Evolutionary conservation across 2,888 invertebrate genomes (phyloP), one percentile per base, ranked within the genome.

Genomic region (Cephus rjabovi): DNA sequence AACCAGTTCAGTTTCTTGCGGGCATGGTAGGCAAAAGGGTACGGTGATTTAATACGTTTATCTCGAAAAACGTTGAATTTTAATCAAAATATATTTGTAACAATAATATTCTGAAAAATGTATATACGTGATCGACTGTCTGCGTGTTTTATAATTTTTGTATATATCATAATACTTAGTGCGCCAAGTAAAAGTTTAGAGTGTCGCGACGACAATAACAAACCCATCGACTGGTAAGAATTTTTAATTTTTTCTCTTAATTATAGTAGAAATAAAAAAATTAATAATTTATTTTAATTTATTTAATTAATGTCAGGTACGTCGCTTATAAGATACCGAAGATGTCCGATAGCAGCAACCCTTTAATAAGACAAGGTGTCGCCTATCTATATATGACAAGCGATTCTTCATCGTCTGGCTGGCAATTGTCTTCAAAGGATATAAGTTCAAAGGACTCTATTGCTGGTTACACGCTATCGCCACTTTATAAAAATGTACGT

Each of bases 271-370:
- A 69, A 74, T 75, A 6, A 76, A 73, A 34, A 34, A 68, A 71
- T 74, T 79, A 80, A 74, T 80, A 76, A 77, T 83, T 81, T 78
- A 56, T 74, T 33, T 69, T 69, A 76, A 40, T 70, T 80, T 69
- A 77, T 85, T 86, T 86, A 56, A 56, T 56, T 23, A 56, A 80
- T 91, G 92, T 11, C 86, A 98, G 97, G 98, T 98, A 94, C 91
- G 95, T 96, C 84, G 92, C 95, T 35, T 97, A 97, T 91, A 98
- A 98, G 92, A 89, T 97, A 81, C 97, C 97, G 1, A 93, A 93
- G 84, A 93, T 94, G 85, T 93, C 93, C 76, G 91, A 93, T 80
- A 87, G 92, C 1, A 85, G 92, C 11, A 93, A 94, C 86, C 92
- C 93, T 0, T 86, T 93, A 31, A 92, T 94, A 78, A 92, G 92